Conservation (phyloP, 2,113 vertebrate species). For the Xenopus borealis region DNA sequence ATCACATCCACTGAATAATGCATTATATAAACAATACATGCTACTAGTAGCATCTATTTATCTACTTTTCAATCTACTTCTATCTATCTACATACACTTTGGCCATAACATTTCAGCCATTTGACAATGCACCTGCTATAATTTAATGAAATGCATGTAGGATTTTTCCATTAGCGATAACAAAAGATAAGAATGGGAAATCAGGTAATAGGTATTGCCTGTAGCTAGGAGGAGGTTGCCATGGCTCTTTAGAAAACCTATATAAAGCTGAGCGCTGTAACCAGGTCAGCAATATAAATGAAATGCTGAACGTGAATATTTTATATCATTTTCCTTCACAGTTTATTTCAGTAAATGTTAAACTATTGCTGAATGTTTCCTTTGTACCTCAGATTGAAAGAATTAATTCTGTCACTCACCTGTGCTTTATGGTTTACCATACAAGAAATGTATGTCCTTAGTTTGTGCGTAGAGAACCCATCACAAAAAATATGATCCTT, state of each 20-base stretch:
- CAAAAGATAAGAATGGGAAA: not conserved
- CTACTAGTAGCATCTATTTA: no score
- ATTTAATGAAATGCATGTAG: not conserved
- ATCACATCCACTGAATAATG: no score
- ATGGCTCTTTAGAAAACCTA: not conserved
- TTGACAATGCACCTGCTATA: not conserved
- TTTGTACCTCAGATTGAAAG: no score
- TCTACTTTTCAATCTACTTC: no score
- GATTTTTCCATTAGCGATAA: conserved; percentile 15
- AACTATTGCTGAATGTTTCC: not conserved
- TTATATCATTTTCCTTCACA: conserved; percentile 6
- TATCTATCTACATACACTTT: no score
- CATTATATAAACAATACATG: no score
- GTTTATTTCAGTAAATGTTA: conserved; percentile 4
- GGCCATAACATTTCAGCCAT: no score
- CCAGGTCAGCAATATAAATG: conserved; percentile 9
- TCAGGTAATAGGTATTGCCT: conserved; percentile 1
- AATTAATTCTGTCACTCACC: no score
- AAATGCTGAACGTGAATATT: not conserved
- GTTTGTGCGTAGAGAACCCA: no score
- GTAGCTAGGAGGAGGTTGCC: conserved; percentile 12
- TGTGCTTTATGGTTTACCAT: no score
- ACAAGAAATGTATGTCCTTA: no score
- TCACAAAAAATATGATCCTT: no score
- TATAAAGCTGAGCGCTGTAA: not conserved